Base-by-base conservation (phyloP, 2,888 invertebrate species). In the Pilophorus perplexus region DNA sequence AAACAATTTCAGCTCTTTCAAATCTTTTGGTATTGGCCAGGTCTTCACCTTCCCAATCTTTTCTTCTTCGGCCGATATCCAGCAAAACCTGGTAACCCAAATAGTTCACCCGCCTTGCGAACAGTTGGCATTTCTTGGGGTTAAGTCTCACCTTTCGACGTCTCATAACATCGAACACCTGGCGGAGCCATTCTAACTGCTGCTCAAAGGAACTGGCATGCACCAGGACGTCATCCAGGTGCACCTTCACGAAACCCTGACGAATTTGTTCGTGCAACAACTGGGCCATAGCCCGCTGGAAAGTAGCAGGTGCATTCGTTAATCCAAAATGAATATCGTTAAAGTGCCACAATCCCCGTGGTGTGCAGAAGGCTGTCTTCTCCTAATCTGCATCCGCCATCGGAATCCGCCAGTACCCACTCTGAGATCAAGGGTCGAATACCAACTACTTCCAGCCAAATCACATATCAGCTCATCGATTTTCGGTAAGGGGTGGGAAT, bases 201-300 rank as follows among this genome's bases (percentile, higher is more conserved):
- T 57, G 18, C 3, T 10, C 4, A 2, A 57, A n/a, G n/a, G 57
- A n/a, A 12, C 38, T 16, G 6, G 20, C 20, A 18, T 40, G n/a
- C 2, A 57, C 55, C 4, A 65, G 10, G 2, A 55, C 38, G 25
- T 65, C 55, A 38, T 65, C 55, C 8, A 57, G 40, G 27, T 57
- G 22, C 3, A 57, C 23, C 20, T 57, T 38, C 12, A 57, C 57
- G 3, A 14, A 18, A 18, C 57, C 57, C 5, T 3, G 3, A 2
- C 37, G 16, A 2, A 54, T 28, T 20, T 54, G 28, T 23, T 54
- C 23, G 1, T 16, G 27, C 3, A 54, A 16, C 1, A 54, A 18
- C 10, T 3, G 3, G 2, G 1, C 1, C 54, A 54, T 54, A 6
- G 54, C 33, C 16, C 33, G 4, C 14, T 54, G 54, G 18, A 54